Evolutionary conservation across 1,140 invertebrate species (phyloP).

Genomic region (Drosophila takahashii): DNA sequence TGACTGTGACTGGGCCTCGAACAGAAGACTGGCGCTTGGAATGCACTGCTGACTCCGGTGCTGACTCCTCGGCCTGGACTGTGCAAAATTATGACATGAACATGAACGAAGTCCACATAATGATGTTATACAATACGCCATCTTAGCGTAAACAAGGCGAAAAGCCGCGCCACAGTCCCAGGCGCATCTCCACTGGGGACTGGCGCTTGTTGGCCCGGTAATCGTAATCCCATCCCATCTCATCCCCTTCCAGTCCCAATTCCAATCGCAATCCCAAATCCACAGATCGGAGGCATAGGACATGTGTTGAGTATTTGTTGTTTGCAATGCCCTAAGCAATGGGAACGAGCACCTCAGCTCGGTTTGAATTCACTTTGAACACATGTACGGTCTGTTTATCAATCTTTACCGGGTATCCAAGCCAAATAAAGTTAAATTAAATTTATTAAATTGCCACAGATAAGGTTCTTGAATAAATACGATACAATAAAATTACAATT

Average conservation of each 20-base stretch:
- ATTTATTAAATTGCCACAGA: background rate
- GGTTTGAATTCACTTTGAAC: conserved; percentile 13
- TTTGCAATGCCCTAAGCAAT: conserved; percentile 13
- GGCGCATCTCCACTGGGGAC: conserved; percentile 17
- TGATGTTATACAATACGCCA: conserved; percentile 84
- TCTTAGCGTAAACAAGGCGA: conserved; percentile 77
- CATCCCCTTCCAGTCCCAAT: conserved; percentile 13
- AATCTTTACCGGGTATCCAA: background rate
- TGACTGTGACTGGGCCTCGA: conserved; percentile 3
- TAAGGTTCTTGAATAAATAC: background rate
- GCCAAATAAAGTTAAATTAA: background rate
- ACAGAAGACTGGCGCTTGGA: conserved; percentile 58
- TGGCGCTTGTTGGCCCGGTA: conserved; percentile 41
- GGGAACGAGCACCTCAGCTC: background rate
- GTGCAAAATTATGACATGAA: conserved; percentile 84
- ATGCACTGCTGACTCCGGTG: conserved; percentile 53
- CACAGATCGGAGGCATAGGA: conserved; percentile 9
- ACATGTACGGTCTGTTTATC: conserved; percentile 13
- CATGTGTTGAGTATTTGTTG: conserved; percentile 55
- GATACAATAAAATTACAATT: too few relatives aligned
- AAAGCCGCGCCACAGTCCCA: conserved; percentile 61
- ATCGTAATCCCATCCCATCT: conserved; percentile 3
- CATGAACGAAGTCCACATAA: conserved; percentile 84
- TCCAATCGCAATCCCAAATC: background rate
- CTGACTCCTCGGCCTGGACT: conserved; percentile 45